Conservation (phyloP, 2,888 invertebrate genomes). For the Netelia inedita region DNA sequence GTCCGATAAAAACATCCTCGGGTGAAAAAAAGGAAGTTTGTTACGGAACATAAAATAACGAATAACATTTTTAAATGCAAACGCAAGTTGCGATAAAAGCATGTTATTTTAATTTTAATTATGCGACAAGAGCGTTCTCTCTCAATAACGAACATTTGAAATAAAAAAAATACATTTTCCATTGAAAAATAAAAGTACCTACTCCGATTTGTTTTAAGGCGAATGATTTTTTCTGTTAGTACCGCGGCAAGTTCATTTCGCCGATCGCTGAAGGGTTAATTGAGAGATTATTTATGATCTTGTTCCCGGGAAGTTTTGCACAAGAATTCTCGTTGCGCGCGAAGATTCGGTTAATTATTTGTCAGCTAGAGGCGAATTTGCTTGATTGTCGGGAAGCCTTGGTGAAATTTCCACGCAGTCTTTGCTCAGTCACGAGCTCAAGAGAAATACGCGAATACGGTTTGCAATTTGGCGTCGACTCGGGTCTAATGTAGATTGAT, state of each 20-base stretch:
- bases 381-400: constrained; percentile 52
- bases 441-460: constrained; percentile 40
- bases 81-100: too few species aligned
- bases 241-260: neutral
- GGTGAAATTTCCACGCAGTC: constrained; percentile 59
- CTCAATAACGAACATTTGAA: too few species aligned
- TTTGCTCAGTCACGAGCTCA: neutral
- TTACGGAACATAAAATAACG: too few species aligned
- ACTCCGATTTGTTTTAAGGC: too few species aligned
- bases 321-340: neutral
- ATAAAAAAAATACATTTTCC: too few species aligned
- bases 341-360: neutral
- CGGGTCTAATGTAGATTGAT: constrained; percentile 64
- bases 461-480: constrained; percentile 58
- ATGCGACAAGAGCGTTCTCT: too few species aligned
- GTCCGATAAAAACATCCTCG: too few species aligned
- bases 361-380: constrained; percentile 15
- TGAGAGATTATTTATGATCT: neutral
- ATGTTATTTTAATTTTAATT: too few species aligned
- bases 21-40: too few species aligned
- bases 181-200: too few species aligned
- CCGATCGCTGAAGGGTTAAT: neutral
- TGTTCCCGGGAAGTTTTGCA: neutral
- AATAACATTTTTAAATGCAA: too few species aligned
- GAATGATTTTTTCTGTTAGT: neutral